A percentile compares a stretch with the other conserved stretches of the same genome.
These are phyloP conservation scores for Crypturellus tataupa DNA, from an alignment of 2,797 vertebrate genomes.

Conservation along the genomic window DNA sequence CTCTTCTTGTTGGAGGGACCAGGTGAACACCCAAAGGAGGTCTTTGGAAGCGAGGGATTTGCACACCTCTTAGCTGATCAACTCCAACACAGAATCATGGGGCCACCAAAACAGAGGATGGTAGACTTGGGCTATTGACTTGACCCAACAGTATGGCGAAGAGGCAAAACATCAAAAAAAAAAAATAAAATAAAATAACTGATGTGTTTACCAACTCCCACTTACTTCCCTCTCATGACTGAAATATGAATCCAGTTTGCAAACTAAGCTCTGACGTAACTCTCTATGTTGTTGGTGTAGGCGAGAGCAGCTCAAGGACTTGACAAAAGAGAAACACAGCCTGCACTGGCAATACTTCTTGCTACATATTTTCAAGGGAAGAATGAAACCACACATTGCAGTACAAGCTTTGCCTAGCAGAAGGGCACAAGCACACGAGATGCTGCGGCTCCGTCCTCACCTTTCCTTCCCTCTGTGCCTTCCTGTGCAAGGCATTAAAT, in stretches of 20 bases:
- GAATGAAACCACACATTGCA: constrained; percentile 66
- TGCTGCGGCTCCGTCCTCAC: neutral
- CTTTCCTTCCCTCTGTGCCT: neutral
- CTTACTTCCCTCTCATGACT: neutral
- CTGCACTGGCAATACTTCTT: neutral
- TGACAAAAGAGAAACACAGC: neutral
- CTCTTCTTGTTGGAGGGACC: neutral
- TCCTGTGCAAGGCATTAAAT: neutral
- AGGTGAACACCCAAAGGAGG: neutral
- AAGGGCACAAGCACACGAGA: neutral
- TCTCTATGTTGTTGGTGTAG: neutral
- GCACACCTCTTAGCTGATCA: neutral
- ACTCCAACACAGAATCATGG: neutral
- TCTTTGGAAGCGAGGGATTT: neutral
- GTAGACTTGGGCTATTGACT: neutral
- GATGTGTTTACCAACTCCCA: neutral
- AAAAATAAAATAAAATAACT: neutral
- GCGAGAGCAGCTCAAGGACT: neutral
- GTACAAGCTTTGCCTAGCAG: neutral
- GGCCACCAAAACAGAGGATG: neutral
- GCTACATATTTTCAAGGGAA: constrained; percentile 37
- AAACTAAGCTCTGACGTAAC: neutral
- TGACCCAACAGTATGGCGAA: neutral
- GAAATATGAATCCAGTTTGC: constrained; percentile 37
- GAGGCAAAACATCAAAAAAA: neutral